Evolutionary conservation across 2,113 vertebrate genomes (phyloP).

Genomic region (Hylia prasina): DNA sequence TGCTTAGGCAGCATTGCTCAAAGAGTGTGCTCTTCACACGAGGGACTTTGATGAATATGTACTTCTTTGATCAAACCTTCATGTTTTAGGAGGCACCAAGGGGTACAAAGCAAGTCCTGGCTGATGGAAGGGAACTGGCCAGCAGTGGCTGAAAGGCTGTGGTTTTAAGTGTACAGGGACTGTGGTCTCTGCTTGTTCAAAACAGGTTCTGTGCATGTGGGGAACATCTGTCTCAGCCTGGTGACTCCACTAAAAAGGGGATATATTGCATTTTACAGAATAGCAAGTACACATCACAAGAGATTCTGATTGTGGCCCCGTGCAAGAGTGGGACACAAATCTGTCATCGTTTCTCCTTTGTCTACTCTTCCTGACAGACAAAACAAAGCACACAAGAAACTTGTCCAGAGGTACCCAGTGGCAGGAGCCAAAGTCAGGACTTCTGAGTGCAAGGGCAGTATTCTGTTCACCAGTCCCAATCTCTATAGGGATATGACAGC

Average conservation of each 20-base stretch:
- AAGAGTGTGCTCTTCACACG: not conserved
- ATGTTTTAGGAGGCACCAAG: not conserved
- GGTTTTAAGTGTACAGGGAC: not conserved
- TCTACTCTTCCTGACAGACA: not conserved
- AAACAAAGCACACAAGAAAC: not conserved
- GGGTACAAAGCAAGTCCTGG: too few species aligned
- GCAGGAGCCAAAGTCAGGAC: not conserved
- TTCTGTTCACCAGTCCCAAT: not conserved
- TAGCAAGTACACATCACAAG: not conserved
- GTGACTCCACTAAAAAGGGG: not conserved
- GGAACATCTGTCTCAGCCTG: not conserved
- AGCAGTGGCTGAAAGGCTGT: fast-evolving
- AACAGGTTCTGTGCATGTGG: not conserved
- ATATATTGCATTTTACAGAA: not conserved
- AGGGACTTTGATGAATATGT: not conserved
- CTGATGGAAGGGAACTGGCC: not conserved
- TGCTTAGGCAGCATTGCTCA: not conserved
- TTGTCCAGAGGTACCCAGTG: not conserved
- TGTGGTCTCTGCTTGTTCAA: not conserved
- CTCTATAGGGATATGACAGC: not conserved
- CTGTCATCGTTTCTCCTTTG: not conserved
- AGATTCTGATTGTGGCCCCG: not conserved
- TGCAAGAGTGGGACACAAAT: not conserved
- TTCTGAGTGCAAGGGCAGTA: not conserved
- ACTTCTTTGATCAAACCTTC: not conserved